Conservation (phyloP, 2,888 invertebrate species). For the Syritta pipiens region DNA sequence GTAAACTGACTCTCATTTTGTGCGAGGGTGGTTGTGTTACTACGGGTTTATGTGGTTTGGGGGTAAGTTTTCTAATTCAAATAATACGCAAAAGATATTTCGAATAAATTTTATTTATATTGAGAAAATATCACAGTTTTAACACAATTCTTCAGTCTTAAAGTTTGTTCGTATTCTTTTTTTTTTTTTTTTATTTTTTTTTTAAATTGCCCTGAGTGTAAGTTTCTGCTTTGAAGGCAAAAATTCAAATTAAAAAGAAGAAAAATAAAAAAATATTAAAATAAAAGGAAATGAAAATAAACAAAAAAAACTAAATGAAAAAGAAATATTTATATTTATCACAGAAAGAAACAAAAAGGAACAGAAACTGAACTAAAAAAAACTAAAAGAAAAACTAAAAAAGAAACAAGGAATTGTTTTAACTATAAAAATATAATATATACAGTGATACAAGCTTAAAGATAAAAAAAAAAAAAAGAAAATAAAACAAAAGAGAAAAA, state of each 20-base stretch:
- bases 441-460: constrained; percentile 56
- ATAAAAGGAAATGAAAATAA: constrained; percentile 5
- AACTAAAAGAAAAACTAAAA: constrained; percentile 3
- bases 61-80: no score
- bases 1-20: no score
- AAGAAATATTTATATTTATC: neutral
- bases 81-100: constrained; percentile 30
- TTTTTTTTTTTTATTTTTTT: constrained; percentile 13
- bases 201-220: constrained; percentile 33
- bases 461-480: no score
- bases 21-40: no score
- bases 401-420: neutral
- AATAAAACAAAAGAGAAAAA: no score
- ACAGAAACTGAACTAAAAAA: constrained; percentile 4
- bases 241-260: neutral
- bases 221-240: constrained; percentile 3
- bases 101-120: constrained; percentile 39
- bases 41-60: no score
- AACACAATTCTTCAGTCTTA: constrained; percentile 63
- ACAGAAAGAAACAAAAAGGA: no score
- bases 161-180: no score
- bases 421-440: constrained; percentile 4
- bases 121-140: constrained; percentile 51
- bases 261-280: constrained; percentile 4
- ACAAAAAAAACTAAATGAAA: neutral